Evolutionary conservation across 2,113 vertebrate species (phyloP).

Genomic region (Epinephelus moara): DNA sequence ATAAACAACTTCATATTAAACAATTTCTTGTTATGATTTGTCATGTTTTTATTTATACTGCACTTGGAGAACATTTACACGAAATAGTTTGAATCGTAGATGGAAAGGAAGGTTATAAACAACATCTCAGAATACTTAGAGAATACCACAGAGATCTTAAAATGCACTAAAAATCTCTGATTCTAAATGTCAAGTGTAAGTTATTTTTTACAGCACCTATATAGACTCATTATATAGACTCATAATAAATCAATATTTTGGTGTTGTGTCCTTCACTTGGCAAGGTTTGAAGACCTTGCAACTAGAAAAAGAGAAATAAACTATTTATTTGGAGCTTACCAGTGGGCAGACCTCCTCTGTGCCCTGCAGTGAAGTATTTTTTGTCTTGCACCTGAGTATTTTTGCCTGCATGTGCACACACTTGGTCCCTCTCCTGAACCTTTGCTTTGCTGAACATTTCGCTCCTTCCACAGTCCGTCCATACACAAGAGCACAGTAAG

Average conservation of each 20-base stretch:
- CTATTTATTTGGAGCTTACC: too few species aligned
- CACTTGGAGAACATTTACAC: not conserved
- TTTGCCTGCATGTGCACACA: too few species aligned
- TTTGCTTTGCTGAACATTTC: not conserved
- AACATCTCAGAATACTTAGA: not conserved
- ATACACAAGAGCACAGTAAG: not conserved
- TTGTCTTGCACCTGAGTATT: too few species aligned
- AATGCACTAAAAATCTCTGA: not conserved
- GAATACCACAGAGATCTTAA: not conserved
- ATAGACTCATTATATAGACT: not conserved
- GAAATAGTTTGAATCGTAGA: not conserved
- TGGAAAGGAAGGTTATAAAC: not conserved
- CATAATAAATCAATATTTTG: not conserved
- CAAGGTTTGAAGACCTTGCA: too few species aligned
- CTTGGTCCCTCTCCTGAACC: too few species aligned
- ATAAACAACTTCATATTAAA: constrained; percentile 29
- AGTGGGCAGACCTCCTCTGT: too few species aligned
- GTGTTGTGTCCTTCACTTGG: not conserved
- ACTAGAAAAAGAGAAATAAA: too few species aligned
- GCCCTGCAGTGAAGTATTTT: too few species aligned
- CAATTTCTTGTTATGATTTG: constrained; percentile 10
- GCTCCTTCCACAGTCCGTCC: not conserved
- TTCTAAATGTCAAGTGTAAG: not conserved
- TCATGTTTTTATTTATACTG: constrained; percentile 1
- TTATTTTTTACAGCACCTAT: not conserved